phyloP scores from a whole-genome alignment of 2,113 vertebrate genomes.

The Mastomys natalensis region DNA sequence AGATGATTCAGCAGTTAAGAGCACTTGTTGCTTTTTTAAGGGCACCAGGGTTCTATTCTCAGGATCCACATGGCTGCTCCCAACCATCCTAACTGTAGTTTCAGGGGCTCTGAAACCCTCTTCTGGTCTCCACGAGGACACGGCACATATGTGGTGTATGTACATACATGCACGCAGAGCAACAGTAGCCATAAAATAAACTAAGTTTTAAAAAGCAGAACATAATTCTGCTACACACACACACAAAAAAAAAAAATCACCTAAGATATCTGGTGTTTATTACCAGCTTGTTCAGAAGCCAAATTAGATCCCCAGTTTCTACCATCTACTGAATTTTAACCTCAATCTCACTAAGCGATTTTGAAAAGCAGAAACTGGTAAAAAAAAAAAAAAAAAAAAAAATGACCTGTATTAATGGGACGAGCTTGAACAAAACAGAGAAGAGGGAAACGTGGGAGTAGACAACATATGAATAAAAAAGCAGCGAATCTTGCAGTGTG shows the following conservation, averaged over 20 bases:
- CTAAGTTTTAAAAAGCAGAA: neutral
- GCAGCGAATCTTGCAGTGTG: neutral
- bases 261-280: neutral
- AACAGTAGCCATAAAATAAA: neutral
- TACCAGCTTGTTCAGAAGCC: neutral
- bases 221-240: neutral
- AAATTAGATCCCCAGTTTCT: neutral
- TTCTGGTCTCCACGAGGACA: neutral
- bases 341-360: neutral
- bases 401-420: neutral
- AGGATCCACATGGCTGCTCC: neutral
- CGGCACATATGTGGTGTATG: neutral
- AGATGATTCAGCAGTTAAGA: neutral
- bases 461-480: neutral
- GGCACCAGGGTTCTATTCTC: neutral
- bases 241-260: neutral
- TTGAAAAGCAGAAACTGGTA: slow-evolving; percentile 1
- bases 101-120: neutral
- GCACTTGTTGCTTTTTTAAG: neutral
- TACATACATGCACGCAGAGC: neutral
- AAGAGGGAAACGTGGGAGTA: neutral
- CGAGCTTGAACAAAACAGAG: neutral
- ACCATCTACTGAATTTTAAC: neutral
- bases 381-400: too few species aligned
- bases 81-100: neutral